phyloP scores from a whole-genome alignment of 2,797 vertebrate genomes.

The Adrianichthys oophorus region DNA sequence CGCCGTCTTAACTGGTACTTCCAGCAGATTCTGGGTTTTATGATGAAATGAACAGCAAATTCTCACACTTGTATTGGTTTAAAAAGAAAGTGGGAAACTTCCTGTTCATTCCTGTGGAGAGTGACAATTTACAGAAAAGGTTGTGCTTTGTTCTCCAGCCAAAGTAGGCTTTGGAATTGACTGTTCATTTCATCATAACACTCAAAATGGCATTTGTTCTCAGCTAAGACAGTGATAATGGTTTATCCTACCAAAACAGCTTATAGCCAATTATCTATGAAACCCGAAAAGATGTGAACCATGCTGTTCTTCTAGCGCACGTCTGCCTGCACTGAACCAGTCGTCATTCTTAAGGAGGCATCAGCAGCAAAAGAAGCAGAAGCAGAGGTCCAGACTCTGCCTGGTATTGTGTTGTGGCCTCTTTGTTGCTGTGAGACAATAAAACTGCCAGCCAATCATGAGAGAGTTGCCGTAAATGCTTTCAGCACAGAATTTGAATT shows the following conservation, averaged over 20 bases:
- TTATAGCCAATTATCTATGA: background rate
- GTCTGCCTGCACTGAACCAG: too few relatives aligned
- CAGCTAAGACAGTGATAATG: conserved; percentile 27
- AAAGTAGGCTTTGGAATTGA: conserved; percentile 9
- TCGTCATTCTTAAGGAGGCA: too few relatives aligned
- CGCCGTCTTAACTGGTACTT: conserved; percentile 22
- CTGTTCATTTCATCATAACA: conserved; percentile 50
- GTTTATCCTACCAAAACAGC: conserved; percentile 5
- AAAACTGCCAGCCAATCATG: background rate
- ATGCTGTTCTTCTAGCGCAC: too few relatives aligned
- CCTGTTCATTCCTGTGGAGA: background rate
- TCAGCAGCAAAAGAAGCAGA: too few relatives aligned
- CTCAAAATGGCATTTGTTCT: conserved; percentile 8
- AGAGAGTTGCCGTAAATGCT: background rate
- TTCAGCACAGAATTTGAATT: background rate
- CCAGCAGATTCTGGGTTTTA: conserved; percentile 16
- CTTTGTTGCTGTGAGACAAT: background rate
- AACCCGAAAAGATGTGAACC: background rate
- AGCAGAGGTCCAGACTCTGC: background rate
- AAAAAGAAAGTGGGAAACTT: conserved; percentile 5
- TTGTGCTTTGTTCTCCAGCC: conserved; percentile 1
- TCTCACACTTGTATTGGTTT: conserved; percentile 4
- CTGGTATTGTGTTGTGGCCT: background rate
- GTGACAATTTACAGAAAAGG: background rate
- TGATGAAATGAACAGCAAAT: conserved; percentile 55